Evolutionary conservation across 2,888 invertebrate species (phyloP).

Genomic region (Petrolisthes manimaculis): DNA sequence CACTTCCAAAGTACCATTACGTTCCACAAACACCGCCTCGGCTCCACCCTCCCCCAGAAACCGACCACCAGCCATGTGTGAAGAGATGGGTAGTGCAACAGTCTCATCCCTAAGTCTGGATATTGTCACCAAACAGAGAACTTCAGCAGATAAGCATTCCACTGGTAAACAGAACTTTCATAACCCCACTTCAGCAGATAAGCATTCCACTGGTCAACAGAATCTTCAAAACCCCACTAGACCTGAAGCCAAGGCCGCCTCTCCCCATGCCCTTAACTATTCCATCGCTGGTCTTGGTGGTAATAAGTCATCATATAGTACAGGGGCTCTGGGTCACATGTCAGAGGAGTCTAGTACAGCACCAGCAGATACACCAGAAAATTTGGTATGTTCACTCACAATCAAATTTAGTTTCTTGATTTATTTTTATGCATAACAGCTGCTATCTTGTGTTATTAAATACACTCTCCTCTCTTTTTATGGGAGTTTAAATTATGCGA

Average conservation of each 20-base stretch:
- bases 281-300: slow-evolving; percentile 48
- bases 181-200: not conserved
- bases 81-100: slow-evolving; percentile 12
- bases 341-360: slow-evolving; percentile 41
- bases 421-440: too few species aligned
- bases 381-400: slow-evolving; percentile 26
- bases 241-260: slow-evolving; percentile 48
- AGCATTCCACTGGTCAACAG: slow-evolving; percentile 37
- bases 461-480: too few species aligned
- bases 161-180: slow-evolving; percentile 29
- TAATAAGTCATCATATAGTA: slow-evolving; percentile 24
- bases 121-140: slow-evolving; percentile 22
- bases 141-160: slow-evolving; percentile 1
- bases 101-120: slow-evolving; percentile 20
- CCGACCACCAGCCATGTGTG: slow-evolving; percentile 11
- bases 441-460: too few species aligned
- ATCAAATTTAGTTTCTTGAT: too few species aligned
- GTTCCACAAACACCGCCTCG: slow-evolving; percentile 9
- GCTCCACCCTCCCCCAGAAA: slow-evolving; percentile 14
- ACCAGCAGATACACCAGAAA: slow-evolving; percentile 52
- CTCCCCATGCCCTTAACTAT: slow-evolving; percentile 52
- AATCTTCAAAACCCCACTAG: slow-evolving; percentile 12
- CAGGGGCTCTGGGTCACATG: slow-evolving; percentile 36
- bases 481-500: too few species aligned
- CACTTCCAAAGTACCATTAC: not conserved